phyloP scores from a whole-genome alignment of 2,113 vertebrate species.

The Cyanoramphus novaezelandiae region DNA sequence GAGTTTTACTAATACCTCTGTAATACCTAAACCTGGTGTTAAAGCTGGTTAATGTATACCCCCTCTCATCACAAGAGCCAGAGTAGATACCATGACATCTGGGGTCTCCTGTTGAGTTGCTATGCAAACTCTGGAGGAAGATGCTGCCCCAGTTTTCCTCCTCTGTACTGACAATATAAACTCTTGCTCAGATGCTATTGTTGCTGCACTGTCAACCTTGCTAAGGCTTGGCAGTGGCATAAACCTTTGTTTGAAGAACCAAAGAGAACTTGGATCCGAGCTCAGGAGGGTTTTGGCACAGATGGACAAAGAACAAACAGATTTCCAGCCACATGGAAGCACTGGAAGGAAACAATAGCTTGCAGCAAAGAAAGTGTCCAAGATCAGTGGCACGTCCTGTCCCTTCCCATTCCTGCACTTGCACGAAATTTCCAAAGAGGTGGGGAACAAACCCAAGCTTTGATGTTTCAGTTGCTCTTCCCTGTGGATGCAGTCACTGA shows the following conservation, averaged over 20 bases:
- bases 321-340: neutral
- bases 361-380: neutral
- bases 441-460: neutral
- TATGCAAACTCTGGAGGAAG: neutral
- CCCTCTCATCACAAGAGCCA: rapidly evolving
- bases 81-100: rapidly evolving
- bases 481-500: neutral
- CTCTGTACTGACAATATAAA: neutral
- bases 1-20: neutral
- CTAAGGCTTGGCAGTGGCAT: neutral
- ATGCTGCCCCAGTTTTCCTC: neutral
- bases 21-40: neutral
- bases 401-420: neutral
- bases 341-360: neutral
- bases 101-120: neutral
- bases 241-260: neutral
- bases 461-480: neutral
- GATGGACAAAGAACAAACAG: neutral
- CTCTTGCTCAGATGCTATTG: neutral
- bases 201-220: neutral
- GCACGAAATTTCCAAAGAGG: neutral
- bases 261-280: neutral
- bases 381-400: neutral
- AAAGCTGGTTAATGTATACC: neutral
- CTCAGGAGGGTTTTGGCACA: neutral